Evolutionary conservation across 2,888 invertebrate species (phyloP), one percentile per base, ranked within the genome.

Genomic region (Ophioninae sp.): DNA sequence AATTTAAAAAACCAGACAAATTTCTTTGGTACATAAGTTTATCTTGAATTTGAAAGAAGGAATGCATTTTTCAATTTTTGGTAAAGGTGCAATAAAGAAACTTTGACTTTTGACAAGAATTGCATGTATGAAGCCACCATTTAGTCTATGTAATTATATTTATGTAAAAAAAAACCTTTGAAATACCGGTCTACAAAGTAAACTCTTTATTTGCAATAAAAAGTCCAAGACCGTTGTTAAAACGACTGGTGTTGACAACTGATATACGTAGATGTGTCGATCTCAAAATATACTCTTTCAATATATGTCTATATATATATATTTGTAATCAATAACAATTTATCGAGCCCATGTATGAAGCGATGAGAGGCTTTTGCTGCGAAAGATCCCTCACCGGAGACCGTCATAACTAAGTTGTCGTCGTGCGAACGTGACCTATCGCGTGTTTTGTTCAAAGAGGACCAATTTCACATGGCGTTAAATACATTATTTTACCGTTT

Each of bases 401-500:
- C 64, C 85, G 87, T 81, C 86, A 85, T 87, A 88, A 89, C 86
- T 88, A 86, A 88, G 87, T 89, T 88, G 86, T 87, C 87, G 86
- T 79, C 85, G 84, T 84, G 85, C 85, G 87, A 88, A 88, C 88
- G 87, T 57, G 61, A 89, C 87, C 70, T 69, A 8, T 86, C 87
- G 87, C 59, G 61, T 39, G 67, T 67, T 67, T 86, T 87, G 86
- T 72, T 86, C 90, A 91, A 91, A 90, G 90, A 88, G 91, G 85
- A 84, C 86, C 90, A 89, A 91, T 91, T 89, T 90, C 86, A 84
- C 87, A 84, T 83, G 88, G 91, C 88, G 90, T 88, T 89, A 89
- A 91, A 88, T 86, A 82, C 87, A 88, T 91, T 90, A 90, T 85
- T 87, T 44, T n/a, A 10, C 20, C 56, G 62, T 70, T 76, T 79